These are phyloP conservation scores for Parasteatoda tepidariorum DNA, from an alignment of 1,140 invertebrate genomes.

Conservation along the genomic window DNA sequence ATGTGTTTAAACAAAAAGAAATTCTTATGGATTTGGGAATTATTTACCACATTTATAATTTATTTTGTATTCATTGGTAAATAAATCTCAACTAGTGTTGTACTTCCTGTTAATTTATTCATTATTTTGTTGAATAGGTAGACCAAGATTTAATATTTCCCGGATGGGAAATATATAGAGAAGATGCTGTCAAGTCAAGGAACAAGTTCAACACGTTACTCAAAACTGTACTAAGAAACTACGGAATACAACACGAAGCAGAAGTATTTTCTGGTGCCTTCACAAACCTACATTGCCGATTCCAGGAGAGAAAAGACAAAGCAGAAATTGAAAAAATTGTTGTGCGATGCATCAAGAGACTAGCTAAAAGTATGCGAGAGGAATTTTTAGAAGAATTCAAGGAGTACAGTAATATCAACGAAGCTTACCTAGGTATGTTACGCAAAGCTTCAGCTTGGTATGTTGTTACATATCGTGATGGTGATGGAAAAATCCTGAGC, in stretches of 20 bases:
- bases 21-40: no score
- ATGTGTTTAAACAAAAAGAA: no score
- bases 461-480: conserved; percentile 34
- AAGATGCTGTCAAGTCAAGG: conserved; percentile 31
- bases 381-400: conserved; percentile 52
- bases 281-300: conserved; percentile 32
- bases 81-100: not conserved
- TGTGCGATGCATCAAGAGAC: conserved; percentile 8
- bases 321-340: conserved; percentile 47
- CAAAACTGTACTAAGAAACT: conserved; percentile 29
- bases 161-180: conserved; percentile 61
- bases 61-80: no score
- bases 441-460: conserved; percentile 60
- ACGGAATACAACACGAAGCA: conserved; percentile 44
- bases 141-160: conserved; percentile 48
- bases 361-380: conserved; percentile 17
- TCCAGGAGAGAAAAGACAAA: conserved; percentile 36
- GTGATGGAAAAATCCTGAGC: conserved; percentile 20
- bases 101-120: not conserved
- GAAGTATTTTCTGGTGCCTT: conserved; percentile 49
- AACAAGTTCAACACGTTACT: conserved; percentile 36
- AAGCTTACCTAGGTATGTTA: not conserved
- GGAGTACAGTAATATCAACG: not conserved
- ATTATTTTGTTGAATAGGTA: conserved; percentile 17
- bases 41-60: no score